A percentile compares a stretch with the other conserved stretches of the same genome.
Conservation (phyloP, 1,140 invertebrate genomes). For the Cherax destructor region DNA sequence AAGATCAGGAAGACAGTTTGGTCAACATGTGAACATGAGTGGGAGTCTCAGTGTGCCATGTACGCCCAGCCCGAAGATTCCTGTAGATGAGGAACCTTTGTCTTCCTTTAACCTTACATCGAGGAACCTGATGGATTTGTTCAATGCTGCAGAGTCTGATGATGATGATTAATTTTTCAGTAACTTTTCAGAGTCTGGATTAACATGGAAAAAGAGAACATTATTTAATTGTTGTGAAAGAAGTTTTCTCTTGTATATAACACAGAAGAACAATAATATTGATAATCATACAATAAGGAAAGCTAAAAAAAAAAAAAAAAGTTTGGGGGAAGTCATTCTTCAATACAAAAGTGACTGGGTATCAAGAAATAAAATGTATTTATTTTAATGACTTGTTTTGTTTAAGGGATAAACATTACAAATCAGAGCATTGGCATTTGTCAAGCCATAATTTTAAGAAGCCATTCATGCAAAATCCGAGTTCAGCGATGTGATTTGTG, state of each 20-base stretch:
- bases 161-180: slow-evolving; percentile 19
- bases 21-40: slow-evolving; percentile 15
- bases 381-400: not conserved
- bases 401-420: not conserved
- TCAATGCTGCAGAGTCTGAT: slow-evolving; percentile 56
- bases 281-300: no score
- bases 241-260: no score
- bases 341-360: no score
- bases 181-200: not conserved
- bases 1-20: not conserved
- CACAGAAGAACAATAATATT: no score
- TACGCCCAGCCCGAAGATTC: not conserved
- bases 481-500: no score
- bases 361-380: not conserved
- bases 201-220: no score
- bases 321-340: no score
- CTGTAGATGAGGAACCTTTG: slow-evolving; percentile 15
- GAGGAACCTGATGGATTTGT: slow-evolving; percentile 55
- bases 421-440: no score
- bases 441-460: no score
- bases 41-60: not conserved
- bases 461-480: no score
- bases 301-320: no score
- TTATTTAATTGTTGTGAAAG: no score
- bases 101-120: slow-evolving; percentile 45